These are phyloP conservation scores for Drosophila kepulauana DNA, from an alignment of 1,140 invertebrate species.

Conservation along the genomic window DNA sequence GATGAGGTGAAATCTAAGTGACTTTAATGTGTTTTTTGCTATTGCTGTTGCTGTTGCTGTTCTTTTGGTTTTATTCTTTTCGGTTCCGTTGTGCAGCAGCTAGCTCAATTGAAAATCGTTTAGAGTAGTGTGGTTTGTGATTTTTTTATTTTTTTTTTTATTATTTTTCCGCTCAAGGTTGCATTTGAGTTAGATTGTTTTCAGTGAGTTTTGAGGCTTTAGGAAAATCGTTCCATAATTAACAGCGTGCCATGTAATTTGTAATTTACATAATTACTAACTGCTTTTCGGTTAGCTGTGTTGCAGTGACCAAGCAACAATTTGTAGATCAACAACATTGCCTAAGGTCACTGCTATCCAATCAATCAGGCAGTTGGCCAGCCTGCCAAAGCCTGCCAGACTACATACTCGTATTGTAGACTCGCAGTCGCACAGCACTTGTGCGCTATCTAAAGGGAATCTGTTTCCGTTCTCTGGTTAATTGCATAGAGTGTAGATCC, in stretches of 20 bases:
- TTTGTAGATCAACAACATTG: conserved; percentile 67
- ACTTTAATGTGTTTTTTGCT: conserved; percentile 33
- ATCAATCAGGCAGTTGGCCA: conserved; percentile 22
- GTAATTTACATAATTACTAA: conserved; percentile 79
- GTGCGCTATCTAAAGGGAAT: conserved; percentile 30
- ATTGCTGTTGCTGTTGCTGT: neutral
- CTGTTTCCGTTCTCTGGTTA: conserved; percentile 57
- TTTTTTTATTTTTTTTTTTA: neutral
- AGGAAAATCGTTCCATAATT: conserved; percentile 81
- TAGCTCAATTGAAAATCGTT: conserved; percentile 65
- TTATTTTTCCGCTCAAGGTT: conserved; percentile 63
- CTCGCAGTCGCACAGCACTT: neutral
- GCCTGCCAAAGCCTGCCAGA: neutral
- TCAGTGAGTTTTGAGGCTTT: conserved; percentile 58
- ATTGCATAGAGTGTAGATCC: conserved; percentile 40
- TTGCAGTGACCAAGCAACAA: conserved; percentile 28
- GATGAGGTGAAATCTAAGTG: conserved; percentile 78
- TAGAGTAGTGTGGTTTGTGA: neutral
- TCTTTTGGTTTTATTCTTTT: conserved; percentile 14
- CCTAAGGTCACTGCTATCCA: conserved; percentile 60
- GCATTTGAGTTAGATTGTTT: conserved; percentile 63
- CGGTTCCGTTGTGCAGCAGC: conserved; percentile 13
- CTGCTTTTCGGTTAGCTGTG: conserved; percentile 50
- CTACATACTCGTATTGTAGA: no score
- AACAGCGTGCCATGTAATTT: conserved; percentile 73